A percentile compares a stretch with the other conserved stretches of the same genome.
Conservation (phyloP, 2,888 invertebrate genomes). For the Acrobasis consociella region DNA sequence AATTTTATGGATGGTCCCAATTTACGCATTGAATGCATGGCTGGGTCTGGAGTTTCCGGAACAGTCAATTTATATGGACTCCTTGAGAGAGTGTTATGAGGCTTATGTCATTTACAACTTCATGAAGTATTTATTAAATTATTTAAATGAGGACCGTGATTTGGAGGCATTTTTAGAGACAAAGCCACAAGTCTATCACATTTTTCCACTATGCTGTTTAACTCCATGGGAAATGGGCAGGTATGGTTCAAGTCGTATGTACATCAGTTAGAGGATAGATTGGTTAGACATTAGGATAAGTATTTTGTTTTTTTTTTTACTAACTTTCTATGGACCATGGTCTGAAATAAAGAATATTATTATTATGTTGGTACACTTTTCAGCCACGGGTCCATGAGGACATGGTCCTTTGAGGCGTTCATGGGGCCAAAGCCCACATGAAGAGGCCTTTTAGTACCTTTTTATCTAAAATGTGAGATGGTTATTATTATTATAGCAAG, state of each 20-base stretch:
- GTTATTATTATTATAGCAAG: constrained; percentile 20
- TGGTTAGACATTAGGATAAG: too few relatives aligned
- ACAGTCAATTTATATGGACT: constrained; percentile 96
- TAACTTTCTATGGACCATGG: too few relatives aligned
- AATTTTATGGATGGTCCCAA: constrained; percentile 98
- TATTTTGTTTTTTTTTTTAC: too few relatives aligned
- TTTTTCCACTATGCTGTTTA: constrained; percentile 95
- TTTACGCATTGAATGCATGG: constrained; percentile 97
- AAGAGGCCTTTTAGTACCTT: too few relatives aligned
- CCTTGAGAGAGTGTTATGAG: constrained; percentile 97
- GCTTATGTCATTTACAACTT: constrained; percentile 99
- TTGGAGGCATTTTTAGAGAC: constrained; percentile 90
- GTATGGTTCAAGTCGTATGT: too few relatives aligned
- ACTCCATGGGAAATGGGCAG: constrained; percentile 97
- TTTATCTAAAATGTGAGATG: too few relatives aligned
- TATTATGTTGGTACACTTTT: too few relatives aligned
- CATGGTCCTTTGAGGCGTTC: too few relatives aligned
- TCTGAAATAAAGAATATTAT: too few relatives aligned
- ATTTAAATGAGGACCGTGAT: constrained; percentile 93
- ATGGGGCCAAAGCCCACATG: too few relatives aligned
- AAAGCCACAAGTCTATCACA: constrained; percentile 93
- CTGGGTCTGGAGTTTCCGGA: constrained; percentile 93
- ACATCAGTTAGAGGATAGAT: too few relatives aligned
- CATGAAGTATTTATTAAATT: constrained; percentile 96
- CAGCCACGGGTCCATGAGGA: too few relatives aligned